phyloP scores from a whole-genome alignment of 1,140 invertebrate species.

The Drosophila nasuta region DNA sequence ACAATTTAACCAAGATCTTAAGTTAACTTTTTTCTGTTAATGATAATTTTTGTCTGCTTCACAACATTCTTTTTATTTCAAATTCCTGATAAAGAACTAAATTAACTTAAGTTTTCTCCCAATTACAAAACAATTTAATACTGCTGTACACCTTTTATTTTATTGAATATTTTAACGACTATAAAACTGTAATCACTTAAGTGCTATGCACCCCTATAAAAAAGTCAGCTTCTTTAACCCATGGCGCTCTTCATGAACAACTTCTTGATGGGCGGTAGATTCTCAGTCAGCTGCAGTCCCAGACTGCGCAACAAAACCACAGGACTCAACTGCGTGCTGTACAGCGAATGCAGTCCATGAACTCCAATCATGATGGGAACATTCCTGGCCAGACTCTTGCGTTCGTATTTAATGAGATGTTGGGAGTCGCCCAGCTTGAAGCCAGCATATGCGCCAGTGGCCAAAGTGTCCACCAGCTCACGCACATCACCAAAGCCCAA shows the following conservation, averaged over 20 bases:
- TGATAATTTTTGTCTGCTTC: too few species aligned
- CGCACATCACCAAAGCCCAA: slow-evolving; percentile 97
- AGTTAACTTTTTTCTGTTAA: too few species aligned
- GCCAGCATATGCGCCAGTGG: slow-evolving; percentile 90
- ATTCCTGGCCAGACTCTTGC: slow-evolving; percentile 92
- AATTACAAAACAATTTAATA: neutral
- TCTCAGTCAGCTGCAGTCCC: slow-evolving; percentile 94
- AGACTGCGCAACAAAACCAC: slow-evolving; percentile 93
- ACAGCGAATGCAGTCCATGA: slow-evolving; percentile 95
- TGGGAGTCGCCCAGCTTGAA: slow-evolving; percentile 88
- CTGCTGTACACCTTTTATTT: slow-evolving; percentile 48
- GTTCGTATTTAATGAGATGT: slow-evolving; percentile 94
- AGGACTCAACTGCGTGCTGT: slow-evolving; percentile 91
- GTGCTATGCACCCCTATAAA: slow-evolving; percentile 15
- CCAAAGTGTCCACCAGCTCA: slow-evolving; percentile 89
- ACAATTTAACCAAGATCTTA: too few species aligned
- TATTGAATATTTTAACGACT: slow-evolving; percentile 13
- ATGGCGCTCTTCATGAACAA: slow-evolving; percentile 83
- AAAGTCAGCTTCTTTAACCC: slow-evolving; percentile 48
- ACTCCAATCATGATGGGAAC: slow-evolving; percentile 94
- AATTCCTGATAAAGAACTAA: too few species aligned
- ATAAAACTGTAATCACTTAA: slow-evolving; percentile 62
- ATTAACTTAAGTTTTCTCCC: too few species aligned
- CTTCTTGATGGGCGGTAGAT: slow-evolving; percentile 91
- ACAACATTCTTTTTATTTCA: too few species aligned